A percentile compares a stretch with the other conserved stretches of the same genome.
phyloP scores from a whole-genome alignment of 2,113 vertebrate species.

The Climacteris rufus region DNA sequence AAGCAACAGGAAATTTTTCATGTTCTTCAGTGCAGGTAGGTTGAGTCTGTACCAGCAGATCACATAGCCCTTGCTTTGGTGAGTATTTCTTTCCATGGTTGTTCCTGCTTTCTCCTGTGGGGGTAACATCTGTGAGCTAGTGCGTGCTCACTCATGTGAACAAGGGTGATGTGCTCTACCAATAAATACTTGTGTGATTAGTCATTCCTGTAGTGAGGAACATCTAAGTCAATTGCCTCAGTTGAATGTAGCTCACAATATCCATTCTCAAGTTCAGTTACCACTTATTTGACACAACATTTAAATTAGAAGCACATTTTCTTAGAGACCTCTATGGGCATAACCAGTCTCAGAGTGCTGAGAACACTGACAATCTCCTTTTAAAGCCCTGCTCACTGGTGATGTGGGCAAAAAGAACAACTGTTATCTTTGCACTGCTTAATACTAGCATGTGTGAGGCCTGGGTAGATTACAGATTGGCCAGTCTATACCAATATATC shows the following conservation, averaged over 20 bases:
- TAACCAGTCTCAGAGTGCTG: neutral
- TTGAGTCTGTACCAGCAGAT: neutral
- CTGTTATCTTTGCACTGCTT: neutral
- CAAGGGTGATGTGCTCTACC: neutral
- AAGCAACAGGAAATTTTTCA: neutral
- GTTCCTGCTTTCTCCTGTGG: neutral
- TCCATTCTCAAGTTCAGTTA: neutral
- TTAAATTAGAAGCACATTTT: conserved; percentile 49
- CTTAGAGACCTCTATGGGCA: neutral
- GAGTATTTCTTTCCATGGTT: neutral
- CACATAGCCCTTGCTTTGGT: neutral
- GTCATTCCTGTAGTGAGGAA: neutral
- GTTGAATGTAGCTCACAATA: neutral
- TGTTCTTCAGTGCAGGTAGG: neutral
- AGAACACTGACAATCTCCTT: conserved; percentile 21
- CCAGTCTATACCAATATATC: neutral
- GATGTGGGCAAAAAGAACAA: neutral
- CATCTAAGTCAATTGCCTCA: neutral
- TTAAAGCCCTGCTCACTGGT: conserved; percentile 12
- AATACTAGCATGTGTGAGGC: neutral
- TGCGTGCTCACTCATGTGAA: neutral
- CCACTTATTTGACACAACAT: neutral
- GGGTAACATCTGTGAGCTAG: neutral
- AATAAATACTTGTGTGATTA: neutral
- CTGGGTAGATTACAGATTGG: neutral